A percentile compares a stretch with the other conserved stretches of the same genome.
These are phyloP conservation scores for Microctonus aethiopoides DNA, from an alignment of 2,888 invertebrate species.

Conservation along the genomic window DNA sequence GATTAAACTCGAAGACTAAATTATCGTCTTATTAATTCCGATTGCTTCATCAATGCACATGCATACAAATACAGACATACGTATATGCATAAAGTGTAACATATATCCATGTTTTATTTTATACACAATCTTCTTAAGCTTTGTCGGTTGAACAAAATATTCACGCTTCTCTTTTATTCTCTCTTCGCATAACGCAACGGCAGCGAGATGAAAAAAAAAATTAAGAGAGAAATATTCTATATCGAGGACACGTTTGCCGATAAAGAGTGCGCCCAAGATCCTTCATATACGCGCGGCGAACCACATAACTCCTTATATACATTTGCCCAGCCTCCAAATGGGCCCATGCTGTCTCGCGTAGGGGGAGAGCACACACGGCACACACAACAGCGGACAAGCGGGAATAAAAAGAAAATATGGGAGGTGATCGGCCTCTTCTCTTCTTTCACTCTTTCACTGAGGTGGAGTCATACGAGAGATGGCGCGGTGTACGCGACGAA, in stretches of 20 bases:
- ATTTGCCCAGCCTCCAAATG: constrained; percentile 36
- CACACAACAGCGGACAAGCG: constrained; percentile 50
- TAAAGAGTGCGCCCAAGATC: constrained; percentile 38
- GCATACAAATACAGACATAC: constrained; percentile 21
- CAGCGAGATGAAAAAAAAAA: background rate
- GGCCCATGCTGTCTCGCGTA: constrained; percentile 34
- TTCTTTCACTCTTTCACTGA: constrained; percentile 38
- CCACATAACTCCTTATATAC: constrained; percentile 55
- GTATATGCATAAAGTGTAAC: constrained; percentile 19
- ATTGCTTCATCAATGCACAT: constrained; percentile 61
- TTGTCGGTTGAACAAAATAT: constrained; percentile 22
- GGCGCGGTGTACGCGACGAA: constrained; percentile 45
- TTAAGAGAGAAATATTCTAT: background rate
- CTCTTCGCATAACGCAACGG: constrained; percentile 7
- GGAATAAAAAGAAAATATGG: constrained; percentile 62
- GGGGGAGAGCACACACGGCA: constrained; percentile 13
- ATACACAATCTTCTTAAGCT: constrained; percentile 17
- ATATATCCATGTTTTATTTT: no score
- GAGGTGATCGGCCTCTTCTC: constrained; percentile 62
- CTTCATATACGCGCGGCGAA: constrained; percentile 45
- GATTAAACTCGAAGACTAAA: constrained; percentile 44
- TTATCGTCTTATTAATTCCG: constrained; percentile 59
- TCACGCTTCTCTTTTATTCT: background rate
- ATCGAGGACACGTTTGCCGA: constrained; percentile 36
- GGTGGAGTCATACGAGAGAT: constrained; percentile 53